Evolutionary conservation across 1,140 invertebrate species (phyloP).

Genomic region (Dolichoris vasculosae): DNA sequence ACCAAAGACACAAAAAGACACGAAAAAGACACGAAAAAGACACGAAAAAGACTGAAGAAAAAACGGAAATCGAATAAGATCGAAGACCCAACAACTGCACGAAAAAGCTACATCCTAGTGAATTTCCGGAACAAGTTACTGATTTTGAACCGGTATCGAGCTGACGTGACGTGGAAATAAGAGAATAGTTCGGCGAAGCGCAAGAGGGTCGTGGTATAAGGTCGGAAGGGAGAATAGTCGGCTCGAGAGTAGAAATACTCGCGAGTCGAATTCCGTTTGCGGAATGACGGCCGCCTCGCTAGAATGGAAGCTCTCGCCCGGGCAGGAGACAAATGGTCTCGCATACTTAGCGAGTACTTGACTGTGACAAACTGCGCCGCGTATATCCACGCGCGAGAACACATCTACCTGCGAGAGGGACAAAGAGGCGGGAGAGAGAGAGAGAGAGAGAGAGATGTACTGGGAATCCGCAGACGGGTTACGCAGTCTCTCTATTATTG

Average conservation of each 20-base stretch:
- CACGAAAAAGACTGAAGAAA: too few species aligned
- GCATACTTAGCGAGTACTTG: slow-evolving; percentile 71
- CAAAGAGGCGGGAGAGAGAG: slow-evolving; percentile 12
- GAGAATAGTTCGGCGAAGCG: not conserved
- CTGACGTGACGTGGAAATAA: not conserved
- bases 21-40: not conserved
- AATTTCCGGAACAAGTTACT: not conserved
- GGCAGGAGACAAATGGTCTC: slow-evolving; percentile 64
- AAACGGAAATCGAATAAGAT: not conserved
- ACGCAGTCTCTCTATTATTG: not conserved
- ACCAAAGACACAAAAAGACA: too few species aligned
- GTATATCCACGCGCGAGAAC: slow-evolving; percentile 5
- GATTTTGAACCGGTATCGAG: not conserved
- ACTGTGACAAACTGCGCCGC: slow-evolving; percentile 70
- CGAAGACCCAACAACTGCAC: not conserved
- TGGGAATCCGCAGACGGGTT: not conserved
- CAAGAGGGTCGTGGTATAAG: not conserved
- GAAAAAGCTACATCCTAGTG: not conserved
- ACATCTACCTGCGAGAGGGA: not conserved
- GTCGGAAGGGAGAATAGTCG: slow-evolving; percentile 29
- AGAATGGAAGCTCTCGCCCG: slow-evolving; percentile 50
- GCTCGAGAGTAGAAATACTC: slow-evolving; percentile 50
- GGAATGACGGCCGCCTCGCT: slow-evolving; percentile 52
- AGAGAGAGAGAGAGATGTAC: not conserved
- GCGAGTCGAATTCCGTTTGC: slow-evolving; percentile 64